These are phyloP conservation scores for Strix uralensis DNA, from an alignment of 2,113 vertebrate species.

Conservation along the genomic window DNA sequence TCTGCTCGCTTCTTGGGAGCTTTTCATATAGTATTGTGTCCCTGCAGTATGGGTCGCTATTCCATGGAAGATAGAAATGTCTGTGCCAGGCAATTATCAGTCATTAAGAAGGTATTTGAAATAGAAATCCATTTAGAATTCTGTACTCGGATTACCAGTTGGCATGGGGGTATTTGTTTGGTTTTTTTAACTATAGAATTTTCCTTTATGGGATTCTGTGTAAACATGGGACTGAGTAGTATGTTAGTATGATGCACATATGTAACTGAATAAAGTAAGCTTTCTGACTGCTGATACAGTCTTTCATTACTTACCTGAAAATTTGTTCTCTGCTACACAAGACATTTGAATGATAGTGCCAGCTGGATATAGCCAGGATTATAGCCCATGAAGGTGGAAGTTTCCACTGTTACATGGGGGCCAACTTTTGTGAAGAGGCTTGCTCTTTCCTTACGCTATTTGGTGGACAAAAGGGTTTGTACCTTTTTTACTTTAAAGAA, in stretches of 20 bases:
- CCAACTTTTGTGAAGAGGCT: background rate
- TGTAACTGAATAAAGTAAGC: background rate
- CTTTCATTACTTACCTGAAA: background rate
- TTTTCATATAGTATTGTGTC: background rate
- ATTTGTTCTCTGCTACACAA: background rate
- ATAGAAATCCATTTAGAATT: background rate
- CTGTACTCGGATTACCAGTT: background rate
- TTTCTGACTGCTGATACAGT: background rate
- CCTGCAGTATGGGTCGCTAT: background rate
- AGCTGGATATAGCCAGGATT: background rate
- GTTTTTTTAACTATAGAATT: background rate
- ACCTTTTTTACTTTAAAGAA: background rate
- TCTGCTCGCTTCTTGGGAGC: background rate
- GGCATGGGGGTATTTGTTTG: accelerated
- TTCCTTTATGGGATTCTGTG: background rate
- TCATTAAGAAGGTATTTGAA: background rate
- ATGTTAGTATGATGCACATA: background rate
- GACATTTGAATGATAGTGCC: background rate
- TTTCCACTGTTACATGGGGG: accelerated
- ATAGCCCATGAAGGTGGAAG: background rate
- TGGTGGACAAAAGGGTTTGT: background rate
- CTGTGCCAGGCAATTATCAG: background rate
- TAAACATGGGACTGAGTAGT: background rate
- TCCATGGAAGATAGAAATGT: background rate
- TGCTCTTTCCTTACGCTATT: background rate